Base-by-base conservation (phyloP, 64 coral and sea anemone genomes). In the Exaiptasia diaphana region DNA sequence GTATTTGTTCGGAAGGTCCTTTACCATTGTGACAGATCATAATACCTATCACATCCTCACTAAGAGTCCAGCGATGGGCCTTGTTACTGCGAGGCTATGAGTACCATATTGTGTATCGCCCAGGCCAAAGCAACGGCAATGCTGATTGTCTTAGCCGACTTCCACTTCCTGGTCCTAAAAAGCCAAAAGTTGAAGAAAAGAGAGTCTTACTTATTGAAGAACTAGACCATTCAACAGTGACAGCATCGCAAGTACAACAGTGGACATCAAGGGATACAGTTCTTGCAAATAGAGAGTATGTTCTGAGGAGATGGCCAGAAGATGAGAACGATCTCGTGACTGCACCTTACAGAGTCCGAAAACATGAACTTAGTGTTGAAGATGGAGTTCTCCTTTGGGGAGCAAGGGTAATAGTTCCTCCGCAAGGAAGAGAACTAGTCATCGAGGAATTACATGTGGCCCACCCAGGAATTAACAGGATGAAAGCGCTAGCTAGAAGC, bases 21-120 rank as follows among this genome's bases (percentile, higher is more conserved):
- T 80, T 24, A 41, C 10, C 11, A 64, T 80, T 15, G 21, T 44
- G 4, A 80, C 77, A 22, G 77, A 80, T 48, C 77, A 80, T 29
- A 63, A 80, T 62, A 11, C 53, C 75, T 1, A 60, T 5, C 37
- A 79, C 55, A 20, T 50, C 75, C 33, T 59, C 75, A 15, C 12
- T 46, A 55, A 23, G 54, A 5, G 43, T 78, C 17, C 75, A 78
- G 17, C 18, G 75, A 8, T 78, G 75, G 75, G 75, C 28, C 0
- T 38, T 78, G 37, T 23, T 42, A 22, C 36, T 78, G 24, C 10
- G 50, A 6, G 75, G 26, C 1, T 78, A 78, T 23, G 27, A 78
- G 30, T 60, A 78, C 37, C 18, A 39, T 3, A 34, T 78, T 5
- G 14, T 12, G 4, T 78, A 78, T 20, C 7, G 38, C 39, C n/a